Conservation (phyloP, 2,888 invertebrate genomes). For the Monopis laevigella region DNA sequence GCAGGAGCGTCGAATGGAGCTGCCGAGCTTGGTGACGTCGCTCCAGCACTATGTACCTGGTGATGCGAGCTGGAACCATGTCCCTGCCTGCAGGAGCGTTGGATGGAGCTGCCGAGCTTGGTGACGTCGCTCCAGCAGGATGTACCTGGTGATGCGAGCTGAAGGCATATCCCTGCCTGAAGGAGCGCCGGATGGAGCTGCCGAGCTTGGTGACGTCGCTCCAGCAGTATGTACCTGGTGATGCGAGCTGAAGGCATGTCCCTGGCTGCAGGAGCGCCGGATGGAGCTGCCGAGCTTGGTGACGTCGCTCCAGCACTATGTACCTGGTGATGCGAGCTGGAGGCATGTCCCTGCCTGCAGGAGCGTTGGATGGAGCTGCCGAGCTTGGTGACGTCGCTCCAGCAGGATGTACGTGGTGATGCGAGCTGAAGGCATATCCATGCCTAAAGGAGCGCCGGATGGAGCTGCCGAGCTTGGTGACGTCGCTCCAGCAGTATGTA, state of each 20-base stretch:
- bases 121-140: constrained; percentile 90
- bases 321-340: constrained; percentile 12
- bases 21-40: constrained; percentile 73
- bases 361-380: constrained; percentile 73
- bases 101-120: constrained; percentile 76
- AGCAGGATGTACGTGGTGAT: constrained; percentile 55
- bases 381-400: constrained; percentile 87
- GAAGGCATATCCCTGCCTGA: constrained; percentile 20
- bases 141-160: neutral
- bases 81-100: constrained; percentile 29
- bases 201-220: constrained; percentile 85
- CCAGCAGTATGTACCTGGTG: constrained; percentile 81
- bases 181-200: constrained; percentile 70
- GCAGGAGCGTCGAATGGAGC: constrained; percentile 54
- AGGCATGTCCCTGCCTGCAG: constrained; percentile 20
- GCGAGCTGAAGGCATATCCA: neutral
- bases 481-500: constrained; percentile 8
- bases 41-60: constrained; percentile 1
- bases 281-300: constrained; percentile 80
- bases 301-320: constrained; percentile 86
- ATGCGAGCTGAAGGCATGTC: neutral
- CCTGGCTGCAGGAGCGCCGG: constrained; percentile 30
- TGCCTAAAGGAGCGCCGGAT: neutral
- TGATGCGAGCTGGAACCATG: neutral
- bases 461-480: neutral